These are phyloP conservation scores for Drosophila multiciliata DNA, from an alignment of 2,888 invertebrate species.

Conservation along the genomic window DNA sequence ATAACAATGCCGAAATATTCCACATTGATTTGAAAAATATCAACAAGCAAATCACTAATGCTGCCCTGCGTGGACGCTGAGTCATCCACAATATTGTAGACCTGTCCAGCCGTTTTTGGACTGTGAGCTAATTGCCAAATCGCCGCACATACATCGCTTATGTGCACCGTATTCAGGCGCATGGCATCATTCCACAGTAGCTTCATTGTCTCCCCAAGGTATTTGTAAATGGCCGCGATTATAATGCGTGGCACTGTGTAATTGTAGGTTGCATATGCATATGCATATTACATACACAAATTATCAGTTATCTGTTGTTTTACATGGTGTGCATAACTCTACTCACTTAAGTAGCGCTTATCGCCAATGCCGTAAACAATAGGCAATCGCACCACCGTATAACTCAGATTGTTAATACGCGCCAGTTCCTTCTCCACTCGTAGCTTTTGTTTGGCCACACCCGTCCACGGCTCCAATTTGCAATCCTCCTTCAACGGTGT, in stretches of 20 bases:
- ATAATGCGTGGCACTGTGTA: constrained; percentile 92
- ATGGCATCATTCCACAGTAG: constrained; percentile 94
- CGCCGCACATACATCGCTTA: constrained; percentile 92
- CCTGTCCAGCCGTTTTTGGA: constrained; percentile 87
- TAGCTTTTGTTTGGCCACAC: constrained; percentile 92
- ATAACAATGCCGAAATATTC: constrained; percentile 94
- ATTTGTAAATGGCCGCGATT: constrained; percentile 94
- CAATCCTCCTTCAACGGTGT: constrained; percentile 91
- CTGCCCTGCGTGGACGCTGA: constrained; percentile 94
- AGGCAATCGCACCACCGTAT: constrained; percentile 92
- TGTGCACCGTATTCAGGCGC: constrained; percentile 94
- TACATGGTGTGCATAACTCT: constrained; percentile 3
- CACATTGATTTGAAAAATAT: constrained; percentile 93
- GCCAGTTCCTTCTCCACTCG: constrained; percentile 92
- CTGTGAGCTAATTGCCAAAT: constrained; percentile 89
- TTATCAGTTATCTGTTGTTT: constrained; percentile 17
- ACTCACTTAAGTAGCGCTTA: constrained; percentile 92
- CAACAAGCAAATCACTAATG: constrained; percentile 91
- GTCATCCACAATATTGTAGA: constrained; percentile 93
- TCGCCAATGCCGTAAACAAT: constrained; percentile 95
- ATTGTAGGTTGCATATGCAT: constrained; percentile 2
- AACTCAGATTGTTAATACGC: constrained; percentile 88
- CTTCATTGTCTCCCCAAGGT: constrained; percentile 95
- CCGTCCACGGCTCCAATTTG: constrained; percentile 93
- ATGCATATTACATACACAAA: constrained; percentile 33